Conservation (phyloP, 2,797 vertebrate genomes). For the Aldrovandia affinis region DNA sequence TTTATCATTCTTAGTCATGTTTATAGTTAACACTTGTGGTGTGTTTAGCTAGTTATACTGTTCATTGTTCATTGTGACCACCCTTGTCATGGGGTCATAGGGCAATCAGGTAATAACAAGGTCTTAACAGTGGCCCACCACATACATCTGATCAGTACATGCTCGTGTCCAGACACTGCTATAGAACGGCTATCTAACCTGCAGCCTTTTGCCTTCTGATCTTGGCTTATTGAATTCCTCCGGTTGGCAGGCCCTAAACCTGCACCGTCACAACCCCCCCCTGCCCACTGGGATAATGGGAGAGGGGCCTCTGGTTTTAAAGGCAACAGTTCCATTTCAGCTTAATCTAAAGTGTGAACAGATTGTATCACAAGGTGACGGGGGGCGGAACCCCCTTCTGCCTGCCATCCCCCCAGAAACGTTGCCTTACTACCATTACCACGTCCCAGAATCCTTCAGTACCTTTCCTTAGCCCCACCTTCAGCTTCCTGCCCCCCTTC, state of each 20-base stretch:
- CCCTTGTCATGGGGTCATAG: too few species aligned
- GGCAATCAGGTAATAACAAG: too few species aligned
- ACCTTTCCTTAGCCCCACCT: conserved; percentile 96
- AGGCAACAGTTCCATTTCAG: conserved; percentile 45
- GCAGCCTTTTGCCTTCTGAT: background rate
- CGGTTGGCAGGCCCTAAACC: background rate
- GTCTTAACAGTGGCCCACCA: too few species aligned
- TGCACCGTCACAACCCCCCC: background rate
- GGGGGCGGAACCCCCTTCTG: background rate
- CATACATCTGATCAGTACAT: background rate
- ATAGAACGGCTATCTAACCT: background rate
- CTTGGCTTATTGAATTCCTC: background rate
- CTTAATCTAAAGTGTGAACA: too few species aligned
- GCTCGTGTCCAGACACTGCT: background rate
- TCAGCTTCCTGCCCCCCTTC: conserved; percentile 83
- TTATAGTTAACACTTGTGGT: background rate
- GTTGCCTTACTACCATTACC: too few species aligned
- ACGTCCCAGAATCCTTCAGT: conserved; percentile 34
- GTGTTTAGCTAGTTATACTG: too few species aligned
- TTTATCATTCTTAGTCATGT: background rate
- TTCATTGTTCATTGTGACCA: too few species aligned
- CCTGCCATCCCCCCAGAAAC: too few species aligned
- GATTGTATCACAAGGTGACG: background rate
- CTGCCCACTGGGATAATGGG: background rate
- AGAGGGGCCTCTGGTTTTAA: conserved; percentile 44